A percentile compares a stretch with the other conserved stretches of the same genome.
phyloP scores from a whole-genome alignment of 2,797 vertebrate species.

The Anabacerthia variegaticeps region DNA sequence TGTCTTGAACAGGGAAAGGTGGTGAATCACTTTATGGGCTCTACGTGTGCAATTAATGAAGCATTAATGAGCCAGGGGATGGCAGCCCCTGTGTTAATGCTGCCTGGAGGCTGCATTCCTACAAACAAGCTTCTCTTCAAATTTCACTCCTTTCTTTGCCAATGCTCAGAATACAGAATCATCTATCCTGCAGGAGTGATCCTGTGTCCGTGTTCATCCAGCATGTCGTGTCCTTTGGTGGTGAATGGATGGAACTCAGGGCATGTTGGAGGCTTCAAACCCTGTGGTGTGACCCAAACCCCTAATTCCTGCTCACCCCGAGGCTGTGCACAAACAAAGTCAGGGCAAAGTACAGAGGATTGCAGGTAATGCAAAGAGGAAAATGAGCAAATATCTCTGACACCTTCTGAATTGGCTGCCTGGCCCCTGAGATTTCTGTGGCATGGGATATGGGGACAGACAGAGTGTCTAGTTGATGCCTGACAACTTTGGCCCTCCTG shows the following conservation, averaged over 20 bases:
- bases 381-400: conserved; percentile 84
- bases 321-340: conserved; percentile 80
- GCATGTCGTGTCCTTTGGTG: accelerated
- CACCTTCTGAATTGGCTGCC: conserved; percentile 84
- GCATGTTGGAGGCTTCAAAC: not conserved
- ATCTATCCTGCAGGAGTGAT: not conserved
- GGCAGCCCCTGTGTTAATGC: not conserved
- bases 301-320: not conserved
- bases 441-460: not conserved
- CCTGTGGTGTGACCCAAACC: accelerated
- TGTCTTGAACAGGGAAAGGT: not conserved
- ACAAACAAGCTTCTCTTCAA: not conserved
- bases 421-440: conserved; percentile 85
- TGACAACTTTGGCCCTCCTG: not conserved
- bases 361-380: conserved; percentile 83
- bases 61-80: not conserved
- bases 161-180: not conserved
- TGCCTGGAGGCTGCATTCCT: not conserved
- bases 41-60: not conserved
- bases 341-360: conserved; percentile 81
- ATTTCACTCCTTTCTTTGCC: not conserved
- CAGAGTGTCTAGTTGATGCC: not conserved
- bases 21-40: not conserved
- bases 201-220: not conserved
- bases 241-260: not conserved